phyloP scores from a whole-genome alignment of 2,888 invertebrate genomes.

The Acanthosepion lycidas region DNA sequence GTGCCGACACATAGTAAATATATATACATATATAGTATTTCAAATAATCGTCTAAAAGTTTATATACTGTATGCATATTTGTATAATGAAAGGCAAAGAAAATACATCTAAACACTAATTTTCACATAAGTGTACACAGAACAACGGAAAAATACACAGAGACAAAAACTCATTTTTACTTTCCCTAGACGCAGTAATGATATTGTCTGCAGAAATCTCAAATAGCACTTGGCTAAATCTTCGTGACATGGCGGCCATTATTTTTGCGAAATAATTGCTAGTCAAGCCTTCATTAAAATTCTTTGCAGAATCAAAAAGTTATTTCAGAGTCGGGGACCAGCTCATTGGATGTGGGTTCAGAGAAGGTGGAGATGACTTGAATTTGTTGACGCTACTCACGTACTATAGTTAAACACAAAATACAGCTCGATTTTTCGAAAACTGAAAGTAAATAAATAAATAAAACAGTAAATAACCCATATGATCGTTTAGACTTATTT shows the following conservation, averaged over 20 bases:
- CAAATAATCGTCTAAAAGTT: too few species aligned
- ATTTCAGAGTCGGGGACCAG: not conserved
- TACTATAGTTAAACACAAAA: not conserved
- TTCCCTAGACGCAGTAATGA: not conserved
- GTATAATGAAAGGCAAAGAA: not conserved
- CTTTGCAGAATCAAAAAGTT: not conserved
- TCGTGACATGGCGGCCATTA: not conserved
- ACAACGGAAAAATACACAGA: not conserved
- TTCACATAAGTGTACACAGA: too few species aligned
- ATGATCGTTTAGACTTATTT: not conserved
- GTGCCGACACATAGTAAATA: too few species aligned
- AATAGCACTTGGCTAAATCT: not conserved
- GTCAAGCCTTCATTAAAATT: not conserved
- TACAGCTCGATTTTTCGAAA: not conserved
- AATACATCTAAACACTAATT: not conserved
- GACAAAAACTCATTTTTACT: not conserved
- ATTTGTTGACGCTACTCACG: constrained; percentile 1
- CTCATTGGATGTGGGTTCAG: not conserved
- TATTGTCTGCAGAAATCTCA: not conserved
- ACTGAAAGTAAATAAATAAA: not conserved
- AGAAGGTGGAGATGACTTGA: not conserved
- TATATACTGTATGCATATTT: too few species aligned
- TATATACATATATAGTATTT: too few species aligned
- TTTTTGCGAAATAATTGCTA: not conserved
- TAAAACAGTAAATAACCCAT: not conserved